Conservation (phyloP, 2,797 vertebrate genomes). For the Epinephelus coioides region DNA sequence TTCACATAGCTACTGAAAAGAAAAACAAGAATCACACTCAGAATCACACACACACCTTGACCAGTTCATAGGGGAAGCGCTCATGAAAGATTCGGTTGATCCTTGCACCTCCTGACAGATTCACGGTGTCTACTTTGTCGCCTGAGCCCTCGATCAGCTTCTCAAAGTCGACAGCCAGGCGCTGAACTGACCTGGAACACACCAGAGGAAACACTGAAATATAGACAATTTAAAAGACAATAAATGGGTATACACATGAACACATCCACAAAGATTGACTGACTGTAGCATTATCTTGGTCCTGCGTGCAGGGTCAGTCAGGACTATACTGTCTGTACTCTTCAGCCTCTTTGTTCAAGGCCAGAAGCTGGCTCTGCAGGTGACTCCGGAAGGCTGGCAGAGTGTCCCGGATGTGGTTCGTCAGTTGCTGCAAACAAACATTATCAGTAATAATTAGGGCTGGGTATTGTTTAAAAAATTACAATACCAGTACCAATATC, state of each 20-base stretch:
- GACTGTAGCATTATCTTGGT: constrained; percentile 91
- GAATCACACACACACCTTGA: constrained; percentile 66
- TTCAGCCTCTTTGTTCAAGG: constrained; percentile 91
- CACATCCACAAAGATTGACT: constrained; percentile 12
- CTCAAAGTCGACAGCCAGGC: constrained; percentile 93
- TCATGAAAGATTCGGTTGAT: constrained; percentile 97
- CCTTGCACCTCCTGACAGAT: constrained; percentile 94
- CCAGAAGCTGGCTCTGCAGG: constrained; percentile 89
- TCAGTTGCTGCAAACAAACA: constrained; percentile 89
- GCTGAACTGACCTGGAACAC: constrained; percentile 84
- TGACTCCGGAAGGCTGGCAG: constrained; percentile 90
- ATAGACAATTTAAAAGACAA: neutral
- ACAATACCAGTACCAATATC: too few species aligned
- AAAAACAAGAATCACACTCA: too few species aligned
- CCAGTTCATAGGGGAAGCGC: constrained; percentile 88
- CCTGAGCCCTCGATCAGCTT: constrained; percentile 94
- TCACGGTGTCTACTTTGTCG: constrained; percentile 91
- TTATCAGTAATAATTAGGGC: neutral
- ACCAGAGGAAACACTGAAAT: neutral
- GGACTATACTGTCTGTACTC: constrained; percentile 88
- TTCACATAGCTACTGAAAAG: too few species aligned
- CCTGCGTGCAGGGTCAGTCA: constrained; percentile 90
- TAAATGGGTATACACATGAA: neutral
- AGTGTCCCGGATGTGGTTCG: constrained; percentile 94
- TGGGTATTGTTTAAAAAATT: too few species aligned